Evolutionary conservation across 2,888 invertebrate species (phyloP), one percentile per base, ranked within the genome.

Genomic region (Hirtodrosophila histrioides): DNA sequence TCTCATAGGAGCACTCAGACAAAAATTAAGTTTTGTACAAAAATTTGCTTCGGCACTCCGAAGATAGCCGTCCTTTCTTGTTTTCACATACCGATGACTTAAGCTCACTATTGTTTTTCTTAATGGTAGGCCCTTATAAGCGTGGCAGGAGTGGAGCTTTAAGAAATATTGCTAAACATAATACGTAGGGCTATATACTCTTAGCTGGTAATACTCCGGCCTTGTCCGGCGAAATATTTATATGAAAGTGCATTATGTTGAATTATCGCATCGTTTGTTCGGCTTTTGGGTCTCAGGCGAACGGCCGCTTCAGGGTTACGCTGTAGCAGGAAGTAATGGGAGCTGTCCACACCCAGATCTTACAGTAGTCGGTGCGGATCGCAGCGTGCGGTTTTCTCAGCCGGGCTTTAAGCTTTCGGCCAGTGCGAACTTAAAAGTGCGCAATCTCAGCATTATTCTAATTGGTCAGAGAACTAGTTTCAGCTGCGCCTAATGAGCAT

Each of bases 391-490:
- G 31, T 31, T 2, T 5, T 31, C 6, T 31, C 31, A 65, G 50
- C 44, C 58, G 53, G 37, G 1, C 17, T 12, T 27, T 35, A 24
- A 12, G 45, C 36, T 55, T 45, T 66, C 50, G 70, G 61, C 7
- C 58, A 44, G 35, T 41, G 46, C 57, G 27, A 31, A 17, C 17
- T 17, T 17, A 17, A 29, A 44, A 53, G 58, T 70, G 71, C 51
- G 72, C 77, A 71, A 65, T 76, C 65, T 76, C 33, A 57, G 64
- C 48, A 70, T 74, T 82, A 87, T 81, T 81, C 81, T 81, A 81
- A 81, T 85, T 71, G 88, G 82, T 60, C 55, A 69, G 65, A 85
- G 81, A 85, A 81, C 81, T 88, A 81, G 81, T 81, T 81, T 73
- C 39, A 36, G 55, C 40, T 69, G 85, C 69, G 63, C 62, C 60